These are phyloP conservation scores for Portunus trituberculatus DNA, from an alignment of 1,140 invertebrate species.

Conservation along the genomic window DNA sequence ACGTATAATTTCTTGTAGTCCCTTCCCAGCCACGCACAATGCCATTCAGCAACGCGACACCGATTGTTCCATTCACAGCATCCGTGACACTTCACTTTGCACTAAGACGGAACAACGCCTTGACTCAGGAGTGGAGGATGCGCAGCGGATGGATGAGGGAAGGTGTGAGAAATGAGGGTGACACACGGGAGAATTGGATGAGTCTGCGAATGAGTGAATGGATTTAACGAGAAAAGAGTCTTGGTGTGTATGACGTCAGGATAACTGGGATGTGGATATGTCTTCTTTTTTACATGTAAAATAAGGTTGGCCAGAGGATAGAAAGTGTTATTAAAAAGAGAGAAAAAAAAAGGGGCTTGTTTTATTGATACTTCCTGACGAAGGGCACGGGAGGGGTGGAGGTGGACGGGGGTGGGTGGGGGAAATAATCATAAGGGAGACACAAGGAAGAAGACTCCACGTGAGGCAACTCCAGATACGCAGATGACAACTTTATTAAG, in stretches of 20 bases:
- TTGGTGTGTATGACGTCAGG: not conserved
- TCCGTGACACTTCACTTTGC: not conserved
- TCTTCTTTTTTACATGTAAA: too few species aligned
- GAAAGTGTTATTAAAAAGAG: too few species aligned
- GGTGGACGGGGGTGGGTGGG: too few species aligned
- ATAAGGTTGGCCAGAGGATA: too few species aligned
- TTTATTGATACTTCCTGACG: too few species aligned
- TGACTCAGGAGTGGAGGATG: not conserved
- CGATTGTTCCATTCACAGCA: not conserved
- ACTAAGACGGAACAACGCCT: not conserved
- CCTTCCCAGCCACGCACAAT: not conserved
- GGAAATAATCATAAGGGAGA: not conserved
- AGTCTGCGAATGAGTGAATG: not conserved
- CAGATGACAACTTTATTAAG: not conserved
- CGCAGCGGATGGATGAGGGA: not conserved
- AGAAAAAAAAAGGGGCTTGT: too few species aligned
- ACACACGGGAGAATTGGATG: not conserved
- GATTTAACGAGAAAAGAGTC: not conserved
- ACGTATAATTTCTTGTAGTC: not conserved
- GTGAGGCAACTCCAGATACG: not conserved
- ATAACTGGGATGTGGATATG: too few species aligned
- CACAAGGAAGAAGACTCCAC: too few species aligned
- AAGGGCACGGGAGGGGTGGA: not conserved
- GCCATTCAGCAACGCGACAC: not conserved
- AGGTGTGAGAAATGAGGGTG: not conserved